Evolutionary conservation across 1,140 invertebrate species (phyloP).

Genomic region (Hypsibius dujardini): DNA sequence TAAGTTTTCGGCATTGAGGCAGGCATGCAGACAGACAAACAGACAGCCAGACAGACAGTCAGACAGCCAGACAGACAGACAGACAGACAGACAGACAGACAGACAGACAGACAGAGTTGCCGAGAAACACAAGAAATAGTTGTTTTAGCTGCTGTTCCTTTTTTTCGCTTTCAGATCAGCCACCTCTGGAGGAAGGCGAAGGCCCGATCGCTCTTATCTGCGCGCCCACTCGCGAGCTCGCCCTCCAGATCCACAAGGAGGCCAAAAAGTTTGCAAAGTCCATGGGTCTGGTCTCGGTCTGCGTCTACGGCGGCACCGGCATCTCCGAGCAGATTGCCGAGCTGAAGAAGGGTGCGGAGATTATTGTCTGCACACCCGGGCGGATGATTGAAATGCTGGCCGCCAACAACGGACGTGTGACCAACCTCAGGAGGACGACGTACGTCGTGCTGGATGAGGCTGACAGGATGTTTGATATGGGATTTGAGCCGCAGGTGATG

Average conservation of each 20-base stretch:
- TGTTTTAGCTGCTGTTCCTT: too few species aligned
- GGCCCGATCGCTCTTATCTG: conserved; percentile 49
- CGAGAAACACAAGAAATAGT: too few species aligned
- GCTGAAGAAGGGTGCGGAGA: conserved; percentile 39
- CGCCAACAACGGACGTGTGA: conserved; percentile 38
- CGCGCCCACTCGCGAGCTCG: conserved; percentile 73
- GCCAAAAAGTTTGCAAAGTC: conserved; percentile 46
- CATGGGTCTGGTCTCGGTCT: conserved; percentile 31
- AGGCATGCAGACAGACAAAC: too few species aligned
- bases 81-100: too few species aligned
- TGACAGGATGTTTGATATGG: conserved; percentile 44
- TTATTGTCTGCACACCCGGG: conserved; percentile 42
- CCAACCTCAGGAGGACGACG: conserved; percentile 39
- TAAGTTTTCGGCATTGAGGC: too few species aligned
- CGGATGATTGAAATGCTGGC: conserved; percentile 43
- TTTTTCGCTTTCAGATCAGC: conserved; percentile 10
- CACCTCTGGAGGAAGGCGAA: not conserved
- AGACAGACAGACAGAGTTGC: too few species aligned
- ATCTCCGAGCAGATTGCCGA: conserved; percentile 43
- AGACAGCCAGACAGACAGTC: too few species aligned
- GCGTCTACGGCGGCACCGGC: conserved; percentile 41
- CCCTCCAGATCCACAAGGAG: conserved; percentile 73
- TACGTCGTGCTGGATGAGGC: conserved; percentile 42
- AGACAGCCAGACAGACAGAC: too few species aligned
- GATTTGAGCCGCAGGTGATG: conserved; percentile 41